Base-by-base conservation (phyloP, 1,140 invertebrate genomes). In the Zaprionus inermis region DNA sequence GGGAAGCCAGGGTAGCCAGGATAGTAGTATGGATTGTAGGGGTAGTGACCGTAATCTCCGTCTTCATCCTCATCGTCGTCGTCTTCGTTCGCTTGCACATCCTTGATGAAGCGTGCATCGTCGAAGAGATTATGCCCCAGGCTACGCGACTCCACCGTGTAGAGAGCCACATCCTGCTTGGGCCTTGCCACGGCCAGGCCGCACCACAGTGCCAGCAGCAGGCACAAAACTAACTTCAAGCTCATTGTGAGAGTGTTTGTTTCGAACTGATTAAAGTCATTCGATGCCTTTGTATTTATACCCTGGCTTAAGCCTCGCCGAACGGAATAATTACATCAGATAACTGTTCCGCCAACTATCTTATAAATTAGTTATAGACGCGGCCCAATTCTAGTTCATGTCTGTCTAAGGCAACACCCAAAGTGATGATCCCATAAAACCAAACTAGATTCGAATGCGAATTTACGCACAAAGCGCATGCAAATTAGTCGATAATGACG, bases 241-340 rank as follows among this genome's bases (percentile, higher is more conserved):
- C 59, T 71, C 72, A 75, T 60, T 44, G 32, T 74, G 51, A 34
- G 44, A 75, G 59, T 14, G 59, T 54, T 64, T 46, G 52, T 52
- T 4, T 75, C 30, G 54, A 64, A 75, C 72, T 75, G 59, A 75
- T 64, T 75, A 36, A 64, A 64, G 46, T 11, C 30, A 11, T 22
- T 44, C 6, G 11, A 7, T 16, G 38, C 30, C n/a, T 52, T 58
- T 9, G 67, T 71, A 71, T 75, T 71, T 75, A 75, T 75, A 75
- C 55, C 5, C 36, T 20, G 56, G 6, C 16, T n/a, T 12, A 18
- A 18, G 30, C 36, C n/a, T 20, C 22, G 7, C 3, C 14, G 11
- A 24, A 54, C 18, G 44, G 44, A 9, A 54, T 30, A 49, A 55
- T 22, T 24, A 41, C 34, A 12, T 38, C 24, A 20, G 34, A 24